Conservation (phyloP, 2,113 vertebrate species). For the Shinisaurus crocodilurus region DNA sequence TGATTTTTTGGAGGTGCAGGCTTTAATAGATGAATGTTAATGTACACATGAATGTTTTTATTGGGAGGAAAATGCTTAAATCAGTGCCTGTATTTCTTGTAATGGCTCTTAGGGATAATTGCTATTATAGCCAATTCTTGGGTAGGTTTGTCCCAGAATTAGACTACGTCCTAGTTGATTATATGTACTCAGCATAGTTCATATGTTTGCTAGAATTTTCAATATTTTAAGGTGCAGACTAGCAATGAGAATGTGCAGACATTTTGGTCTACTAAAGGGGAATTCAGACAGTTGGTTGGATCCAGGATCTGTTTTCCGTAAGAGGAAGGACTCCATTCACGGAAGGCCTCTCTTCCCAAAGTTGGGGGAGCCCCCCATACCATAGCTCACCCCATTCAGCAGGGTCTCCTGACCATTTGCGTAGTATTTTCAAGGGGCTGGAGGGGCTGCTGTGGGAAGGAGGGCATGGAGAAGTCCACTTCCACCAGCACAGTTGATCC, state of each 20-base stretch:
- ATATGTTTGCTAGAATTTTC: not conserved
- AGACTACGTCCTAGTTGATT: not conserved
- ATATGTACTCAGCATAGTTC: not conserved
- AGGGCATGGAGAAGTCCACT: too few species aligned
- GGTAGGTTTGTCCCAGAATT: not conserved
- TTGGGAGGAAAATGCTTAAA: not conserved
- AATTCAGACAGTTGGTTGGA: not conserved
- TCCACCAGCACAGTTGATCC: too few species aligned
- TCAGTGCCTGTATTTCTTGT: not conserved
- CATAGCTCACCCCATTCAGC: too few species aligned
- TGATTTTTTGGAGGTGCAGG: constrained; percentile 18
- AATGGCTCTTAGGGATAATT: not conserved
- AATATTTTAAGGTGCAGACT: not conserved
- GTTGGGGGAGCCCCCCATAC: too few species aligned
- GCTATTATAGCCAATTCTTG: not conserved
- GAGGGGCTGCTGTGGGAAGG: too few species aligned
- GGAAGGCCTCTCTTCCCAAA: too few species aligned
- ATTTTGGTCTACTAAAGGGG: not conserved
- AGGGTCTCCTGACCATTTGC: too few species aligned
- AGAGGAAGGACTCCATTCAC: too few species aligned
- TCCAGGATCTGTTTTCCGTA: too few species aligned
- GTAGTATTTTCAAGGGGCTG: too few species aligned
- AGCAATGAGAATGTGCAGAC: not conserved
- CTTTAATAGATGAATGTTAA: not conserved
- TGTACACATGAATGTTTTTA: not conserved